Percentiles rank a stretch among this genome's conserved stretches.
Evolutionary conservation across 2,888 invertebrate genomes (phyloP).

Genomic region (Dendrolimus pini): DNA sequence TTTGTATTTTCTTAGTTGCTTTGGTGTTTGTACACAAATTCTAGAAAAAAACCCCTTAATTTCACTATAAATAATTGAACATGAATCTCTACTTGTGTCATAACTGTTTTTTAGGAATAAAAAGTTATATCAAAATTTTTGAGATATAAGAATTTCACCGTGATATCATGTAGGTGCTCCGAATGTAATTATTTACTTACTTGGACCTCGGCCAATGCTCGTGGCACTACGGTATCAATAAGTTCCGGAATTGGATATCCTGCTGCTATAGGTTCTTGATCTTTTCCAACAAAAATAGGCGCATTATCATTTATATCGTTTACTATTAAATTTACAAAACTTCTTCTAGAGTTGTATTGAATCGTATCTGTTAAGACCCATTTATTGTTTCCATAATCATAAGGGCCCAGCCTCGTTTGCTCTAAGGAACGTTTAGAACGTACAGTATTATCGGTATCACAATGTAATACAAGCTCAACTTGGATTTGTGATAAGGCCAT

Average conservation of each 20-base stretch:
- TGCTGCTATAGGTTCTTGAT: constrained; percentile 48
- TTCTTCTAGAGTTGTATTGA: constrained; percentile 44
- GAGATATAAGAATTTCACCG: too few relatives aligned
- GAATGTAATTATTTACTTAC: constrained; percentile 28
- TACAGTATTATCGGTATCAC: constrained; percentile 28
- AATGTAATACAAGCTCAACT: constrained; percentile 54
- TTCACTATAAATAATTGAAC: too few relatives aligned
- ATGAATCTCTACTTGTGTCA: too few relatives aligned
- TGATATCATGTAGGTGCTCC: too few relatives aligned
- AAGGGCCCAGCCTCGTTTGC: constrained; percentile 34
- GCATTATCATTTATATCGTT: constrained; percentile 73
- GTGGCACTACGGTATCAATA: constrained; percentile 50
- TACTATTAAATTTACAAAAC: constrained; percentile 65
- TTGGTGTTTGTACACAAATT: too few relatives aligned
- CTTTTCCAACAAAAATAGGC: constrained; percentile 58
- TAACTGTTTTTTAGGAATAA: too few relatives aligned
- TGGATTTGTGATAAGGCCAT: constrained; percentile 68
- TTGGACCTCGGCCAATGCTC: constrained; percentile 59
- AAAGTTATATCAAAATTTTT: too few relatives aligned
- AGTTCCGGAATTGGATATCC: constrained; percentile 64
- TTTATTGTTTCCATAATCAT: constrained; percentile 50
- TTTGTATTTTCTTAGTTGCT: too few relatives aligned
- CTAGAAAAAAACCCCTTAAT: too few relatives aligned
- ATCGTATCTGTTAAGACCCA: constrained; percentile 63
- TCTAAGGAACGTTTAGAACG: constrained; percentile 42